phyloP scores from a whole-genome alignment of 2,797 vertebrate species.

The Denticeps clupeoides region DNA sequence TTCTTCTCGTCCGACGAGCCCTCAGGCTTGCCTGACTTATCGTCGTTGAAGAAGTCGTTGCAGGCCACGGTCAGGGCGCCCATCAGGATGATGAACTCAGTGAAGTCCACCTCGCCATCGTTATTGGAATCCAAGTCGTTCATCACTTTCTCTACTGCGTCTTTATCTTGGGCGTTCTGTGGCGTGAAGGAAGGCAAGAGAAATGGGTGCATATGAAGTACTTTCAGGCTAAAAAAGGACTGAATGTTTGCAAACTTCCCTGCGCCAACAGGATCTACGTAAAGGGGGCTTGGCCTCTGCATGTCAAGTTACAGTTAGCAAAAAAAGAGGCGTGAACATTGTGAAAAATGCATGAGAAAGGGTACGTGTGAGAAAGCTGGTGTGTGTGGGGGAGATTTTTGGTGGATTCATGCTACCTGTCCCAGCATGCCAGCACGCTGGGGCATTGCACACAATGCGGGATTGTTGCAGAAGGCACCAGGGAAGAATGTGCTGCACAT shows the following conservation, averaged over 20 bases:
- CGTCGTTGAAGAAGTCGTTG: constrained; percentile 80
- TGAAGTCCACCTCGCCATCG: constrained; percentile 72
- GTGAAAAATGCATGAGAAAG: neutral
- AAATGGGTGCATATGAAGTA: neutral
- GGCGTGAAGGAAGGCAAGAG: neutral
- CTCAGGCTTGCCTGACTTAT: constrained; percentile 73
- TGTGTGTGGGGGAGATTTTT: too few relatives aligned
- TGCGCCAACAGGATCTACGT: too few relatives aligned
- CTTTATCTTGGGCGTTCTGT: constrained; percentile 65
- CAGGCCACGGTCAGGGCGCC: constrained; percentile 93
- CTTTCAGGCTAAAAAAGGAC: neutral
- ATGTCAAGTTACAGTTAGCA: too few relatives aligned
- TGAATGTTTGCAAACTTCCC: neutral
- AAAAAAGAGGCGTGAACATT: too few relatives aligned
- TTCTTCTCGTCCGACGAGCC: constrained; percentile 64
- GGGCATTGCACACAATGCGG: neutral
- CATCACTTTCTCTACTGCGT: constrained; percentile 70
- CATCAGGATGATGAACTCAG: constrained; percentile 80
- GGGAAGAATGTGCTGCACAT: neutral
- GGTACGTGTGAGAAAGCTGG: neutral
- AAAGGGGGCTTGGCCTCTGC: too few relatives aligned
- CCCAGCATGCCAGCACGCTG: too few relatives aligned
- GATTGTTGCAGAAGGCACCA: neutral
- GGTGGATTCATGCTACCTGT: too few relatives aligned
- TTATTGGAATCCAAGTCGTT: constrained; percentile 68